A percentile compares a stretch with the other conserved stretches of the same genome.
These are phyloP conservation scores for Hololepta plana DNA, from an alignment of 2,888 invertebrate genomes.

Conservation along the genomic window DNA sequence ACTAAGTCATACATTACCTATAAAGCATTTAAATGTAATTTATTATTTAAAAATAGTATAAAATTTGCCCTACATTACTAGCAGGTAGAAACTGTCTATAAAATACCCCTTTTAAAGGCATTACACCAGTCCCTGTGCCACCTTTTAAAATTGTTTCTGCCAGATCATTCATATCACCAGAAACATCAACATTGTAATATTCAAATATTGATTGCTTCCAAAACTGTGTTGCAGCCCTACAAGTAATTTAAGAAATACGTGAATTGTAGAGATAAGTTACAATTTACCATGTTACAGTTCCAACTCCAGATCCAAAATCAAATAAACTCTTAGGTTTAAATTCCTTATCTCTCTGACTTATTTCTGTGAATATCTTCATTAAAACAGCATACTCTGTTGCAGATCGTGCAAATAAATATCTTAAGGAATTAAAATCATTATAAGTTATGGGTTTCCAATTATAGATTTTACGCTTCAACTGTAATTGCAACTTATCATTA, in stretches of 20 bases:
- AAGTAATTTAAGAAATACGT: conserved; percentile 8
- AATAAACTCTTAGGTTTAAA: conserved; percentile 65
- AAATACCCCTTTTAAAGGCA: conserved; percentile 41
- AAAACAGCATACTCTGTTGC: conserved; percentile 61
- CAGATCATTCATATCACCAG: conserved; percentile 65
- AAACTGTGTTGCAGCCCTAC: conserved; percentile 43
- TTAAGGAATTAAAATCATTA: conserved; percentile 39
- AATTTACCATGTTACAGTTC: conserved; percentile 57
- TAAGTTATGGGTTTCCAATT: conserved; percentile 61
- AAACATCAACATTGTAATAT: conserved; percentile 72
- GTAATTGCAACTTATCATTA: conserved; percentile 33
- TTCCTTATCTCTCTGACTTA: conserved; percentile 38
- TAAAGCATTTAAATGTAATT: too few species aligned
- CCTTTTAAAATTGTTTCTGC: conserved; percentile 50
- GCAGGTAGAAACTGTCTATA: conserved; percentile 72
- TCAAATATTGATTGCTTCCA: conserved; percentile 63
- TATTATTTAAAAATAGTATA: conserved; percentile 15
- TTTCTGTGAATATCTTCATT: conserved; percentile 53
- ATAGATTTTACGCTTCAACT: conserved; percentile 42
- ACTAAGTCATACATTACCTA: conserved; percentile 64
- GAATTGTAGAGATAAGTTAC: conserved; percentile 5
- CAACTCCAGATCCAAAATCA: conserved; percentile 86
- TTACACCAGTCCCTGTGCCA: conserved; percentile 41
- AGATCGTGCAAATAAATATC: conserved; percentile 54
- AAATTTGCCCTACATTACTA: conserved; percentile 25